Base-by-base conservation (phyloP, 2,888 invertebrate genomes). In the Sicus ferrugineus region DNA sequence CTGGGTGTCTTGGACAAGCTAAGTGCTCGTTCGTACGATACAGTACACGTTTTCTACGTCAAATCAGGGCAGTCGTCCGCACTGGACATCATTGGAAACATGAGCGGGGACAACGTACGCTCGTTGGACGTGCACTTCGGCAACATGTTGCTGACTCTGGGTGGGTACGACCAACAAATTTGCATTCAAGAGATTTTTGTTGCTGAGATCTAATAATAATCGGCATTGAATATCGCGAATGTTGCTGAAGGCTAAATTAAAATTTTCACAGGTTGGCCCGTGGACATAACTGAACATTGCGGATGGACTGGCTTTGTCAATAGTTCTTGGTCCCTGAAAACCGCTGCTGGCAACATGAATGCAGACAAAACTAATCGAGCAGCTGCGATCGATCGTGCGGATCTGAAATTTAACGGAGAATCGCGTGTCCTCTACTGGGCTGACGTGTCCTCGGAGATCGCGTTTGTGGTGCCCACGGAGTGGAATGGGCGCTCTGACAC, bases 301-400 rank as follows among this genome's bases (percentile, higher is more conserved):
- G 97, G 96, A 34, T 98, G 98, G 98, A 93, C 96, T 28, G 98
- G 98, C 0, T 94, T 95, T 83, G 88, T 92, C 67, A 89, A 90
- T 66, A 93, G 92, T n/a, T 95, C 96, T 78, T 96, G 95, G 93
- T 91, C 90, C 79, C 87, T 87, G 75, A 83, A 85, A 72, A 48
- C 75, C 73, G 19, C 75, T 19, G 2, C n/a, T 21, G 23, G 54
- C 66, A 74, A 68, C 71, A 73, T 31, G 67, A 72, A 21, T 52
- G 66, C 23, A 72, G 73, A 26, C 70, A 73, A 68, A 31, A 31
- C 52, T 9, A 62, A 58, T 56, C 71, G 67, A 3, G 54, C 68
- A 11, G 58, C 65, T 6, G 31, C n/a, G n/a, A n/a, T n/a, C 68
- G 46, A 70, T 72, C 16, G 9, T 28, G 54, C 11, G 16, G 94